Evolutionary conservation across 2,797 vertebrate genomes (phyloP), one percentile per base, ranked within the genome.

Genomic region (Gallirallus australis): DNA sequence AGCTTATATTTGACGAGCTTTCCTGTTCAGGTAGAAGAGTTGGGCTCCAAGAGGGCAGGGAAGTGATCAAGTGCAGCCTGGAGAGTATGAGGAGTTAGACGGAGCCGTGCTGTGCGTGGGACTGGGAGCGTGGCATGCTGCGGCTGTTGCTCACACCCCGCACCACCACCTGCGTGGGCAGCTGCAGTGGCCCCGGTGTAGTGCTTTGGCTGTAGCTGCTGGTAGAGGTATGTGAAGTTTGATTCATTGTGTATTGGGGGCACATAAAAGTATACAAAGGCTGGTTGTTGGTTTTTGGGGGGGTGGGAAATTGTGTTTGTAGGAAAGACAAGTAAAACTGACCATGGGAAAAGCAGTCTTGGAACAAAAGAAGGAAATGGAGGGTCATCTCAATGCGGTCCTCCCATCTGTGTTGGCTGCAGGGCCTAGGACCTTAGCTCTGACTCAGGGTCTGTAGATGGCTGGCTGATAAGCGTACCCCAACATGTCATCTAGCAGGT

Each of bases 241-340:
- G 69, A 33, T 25, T 93, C 40, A 75, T 89, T 69, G 77, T 94
- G 65, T 78, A 78, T 85, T n/a, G 53, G 82, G 63, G 1, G 12
- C 93, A 93, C 73, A 11, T 24, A 63, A 94, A 91, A 76, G 78
- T 94, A 82, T 69, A 68, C 69, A 79, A 60, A 78, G 82, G 39
- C 16, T 59, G 90, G 56, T 60, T 2, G 3, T 60, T 89, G 66
- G 45, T 12, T 61, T 14, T 61, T 14, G 7, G 37, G 31, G 31
- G 59, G 40, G 31, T 12, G 64, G 76, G 72, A 30, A n/a, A 24
- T 75, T 9, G 11, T 11, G 20, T 63, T 92, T 90, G 50, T 84
- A 61, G 79, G 81, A 75, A 71, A 87, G 78, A 53, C 33, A 71
- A 64, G 60, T 78, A 91, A 90, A 93, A 78, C 31, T 45, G 73